Evolutionary conservation across 2,888 invertebrate species (phyloP), one percentile per base, ranked within the genome.

Genomic region (Laspeyria flexula): DNA sequence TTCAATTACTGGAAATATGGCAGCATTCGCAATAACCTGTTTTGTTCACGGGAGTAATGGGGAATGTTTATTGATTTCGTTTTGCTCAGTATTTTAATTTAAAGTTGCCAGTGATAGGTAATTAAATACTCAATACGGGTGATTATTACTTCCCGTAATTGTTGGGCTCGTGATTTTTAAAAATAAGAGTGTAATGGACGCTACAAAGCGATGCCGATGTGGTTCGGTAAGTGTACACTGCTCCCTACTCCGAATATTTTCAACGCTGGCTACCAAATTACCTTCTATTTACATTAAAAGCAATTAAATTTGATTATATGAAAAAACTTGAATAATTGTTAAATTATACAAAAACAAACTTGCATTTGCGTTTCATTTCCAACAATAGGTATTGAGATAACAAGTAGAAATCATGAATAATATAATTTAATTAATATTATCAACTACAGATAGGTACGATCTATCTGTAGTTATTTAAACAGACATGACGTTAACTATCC

Each of bases 141-240:
- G n/a, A n/a, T n/a, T n/a, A n/a, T n/a, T n/a, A n/a, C n/a, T n/a
- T n/a, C n/a, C n/a, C n/a, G n/a, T n/a, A n/a, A n/a, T n/a, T n/a
- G n/a, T n/a, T n/a, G n/a, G n/a, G n/a, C n/a, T n/a, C n/a, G n/a
- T n/a, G n/a, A n/a, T n/a, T n/a, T 21, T 3, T 21, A 44, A 37
- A 43, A 48, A 50, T 18, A 31, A 48, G 31, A 47, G 27, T 29
- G 16, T 29, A 35, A 2, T 12, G 30, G 5, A n/a, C n/a, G n/a
- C n/a, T n/a, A n/a, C 41, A 2, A n/a, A n/a, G n/a, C n/a, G n/a
- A n/a, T n/a, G n/a, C n/a, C 30, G 57, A 31, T 18, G 33, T 43
- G 51, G 29, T 48, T 43, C 48, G 50, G 52, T 51, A 44, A 44
- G 35, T 27, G 54, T 61, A 55, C 60, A 64, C 55, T 54, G 64